These are phyloP conservation scores for Podarcis cretensis DNA, from an alignment of 2,113 vertebrate genomes.

Conservation along the genomic window DNA sequence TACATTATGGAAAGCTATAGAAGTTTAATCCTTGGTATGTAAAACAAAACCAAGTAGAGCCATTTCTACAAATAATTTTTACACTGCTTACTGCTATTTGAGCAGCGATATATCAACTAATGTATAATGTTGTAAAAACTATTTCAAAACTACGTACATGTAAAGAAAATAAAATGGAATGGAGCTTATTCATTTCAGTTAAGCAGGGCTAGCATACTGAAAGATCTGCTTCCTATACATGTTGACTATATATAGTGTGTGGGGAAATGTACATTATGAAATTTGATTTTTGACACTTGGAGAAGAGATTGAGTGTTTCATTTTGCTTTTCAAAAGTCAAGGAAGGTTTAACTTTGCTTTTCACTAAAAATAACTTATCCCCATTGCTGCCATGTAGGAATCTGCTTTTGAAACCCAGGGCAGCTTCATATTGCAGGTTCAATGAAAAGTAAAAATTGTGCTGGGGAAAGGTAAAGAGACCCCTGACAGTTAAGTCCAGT, in stretches of 20 bases:
- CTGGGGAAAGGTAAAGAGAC: no score
- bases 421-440: neutral
- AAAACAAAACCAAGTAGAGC: neutral
- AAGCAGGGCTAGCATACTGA: neutral
- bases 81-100: neutral
- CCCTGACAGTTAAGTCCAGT: no score
- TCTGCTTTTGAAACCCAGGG: neutral
- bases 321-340: neutral
- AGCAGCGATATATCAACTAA: neutral
- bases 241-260: neutral
- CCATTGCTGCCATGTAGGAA: no score
- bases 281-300: neutral
- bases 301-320: no score
- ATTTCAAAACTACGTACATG: neutral
- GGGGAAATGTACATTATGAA: neutral
- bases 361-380: neutral
- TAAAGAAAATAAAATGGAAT: neutral
- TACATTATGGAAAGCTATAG: neutral
- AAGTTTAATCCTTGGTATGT: neutral
- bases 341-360: neutral
- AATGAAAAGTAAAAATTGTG: neutral
- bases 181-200: neutral
- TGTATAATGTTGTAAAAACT: neutral
- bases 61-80: neutral
- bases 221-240: no score